Conservation (phyloP, 1,140 invertebrate species). For the Hylyphantes graminicola region DNA sequence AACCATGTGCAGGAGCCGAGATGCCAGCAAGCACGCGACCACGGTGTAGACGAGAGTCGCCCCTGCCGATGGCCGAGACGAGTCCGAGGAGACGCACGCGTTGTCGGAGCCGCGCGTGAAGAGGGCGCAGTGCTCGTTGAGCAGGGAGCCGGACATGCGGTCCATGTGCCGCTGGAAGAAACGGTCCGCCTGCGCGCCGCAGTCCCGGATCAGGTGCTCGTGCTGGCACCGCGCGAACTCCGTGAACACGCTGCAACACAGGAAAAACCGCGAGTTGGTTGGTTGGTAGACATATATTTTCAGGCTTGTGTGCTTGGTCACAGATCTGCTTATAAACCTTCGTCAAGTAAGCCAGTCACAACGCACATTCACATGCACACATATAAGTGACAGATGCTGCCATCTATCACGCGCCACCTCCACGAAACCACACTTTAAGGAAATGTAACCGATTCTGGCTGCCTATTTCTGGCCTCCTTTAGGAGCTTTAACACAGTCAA, state of each 20-base stretch:
- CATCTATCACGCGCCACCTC: too few relatives aligned
- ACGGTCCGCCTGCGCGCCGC: constrained; percentile 52
- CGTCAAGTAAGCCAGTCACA: too few relatives aligned
- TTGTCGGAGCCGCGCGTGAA: constrained; percentile 57
- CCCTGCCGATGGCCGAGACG: not conserved
- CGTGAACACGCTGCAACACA: constrained; percentile 55
- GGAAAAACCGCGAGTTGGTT: not conserved
- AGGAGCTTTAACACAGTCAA: too few relatives aligned
- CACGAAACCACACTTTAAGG: too few relatives aligned
- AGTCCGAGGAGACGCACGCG: constrained; percentile 34
- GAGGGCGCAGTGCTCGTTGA: constrained; percentile 60
- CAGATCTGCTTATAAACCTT: too few relatives aligned
- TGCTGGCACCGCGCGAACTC: constrained; percentile 60
- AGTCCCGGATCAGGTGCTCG: constrained; percentile 51
- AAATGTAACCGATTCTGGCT: too few relatives aligned
- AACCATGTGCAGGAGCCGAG: too few relatives aligned
- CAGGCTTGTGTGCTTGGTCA: too few relatives aligned
- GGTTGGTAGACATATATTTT: too few relatives aligned
- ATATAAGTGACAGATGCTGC: too few relatives aligned
- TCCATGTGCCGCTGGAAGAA: constrained; percentile 61
- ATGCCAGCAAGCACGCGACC: not conserved
- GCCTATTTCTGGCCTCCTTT: too few relatives aligned
- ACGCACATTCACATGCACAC: too few relatives aligned
- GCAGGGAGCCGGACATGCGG: constrained; percentile 61
- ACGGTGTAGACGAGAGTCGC: not conserved